Evolutionary conservation across 1,140 invertebrate species (phyloP), one percentile per base, ranked within the genome.

Genomic region (Notospermus geniculatus): DNA sequence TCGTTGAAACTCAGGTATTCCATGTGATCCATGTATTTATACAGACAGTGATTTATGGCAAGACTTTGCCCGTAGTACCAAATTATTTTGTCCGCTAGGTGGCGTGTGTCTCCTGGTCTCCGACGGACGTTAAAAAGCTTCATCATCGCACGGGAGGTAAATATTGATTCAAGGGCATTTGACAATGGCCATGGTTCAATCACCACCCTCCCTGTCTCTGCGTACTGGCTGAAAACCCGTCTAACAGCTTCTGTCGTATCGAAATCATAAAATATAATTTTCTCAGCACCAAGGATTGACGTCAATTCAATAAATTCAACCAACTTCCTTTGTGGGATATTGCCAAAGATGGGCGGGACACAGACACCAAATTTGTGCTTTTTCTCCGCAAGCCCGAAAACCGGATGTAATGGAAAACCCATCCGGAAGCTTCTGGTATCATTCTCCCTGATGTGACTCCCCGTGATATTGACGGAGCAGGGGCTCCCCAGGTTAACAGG

Each of bases 231-330:
- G 19, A 70, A 39, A n/a, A 63, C 61, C 36, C 52, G 54, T 4
- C 27, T 27, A 2, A 70, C 41, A 13, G 62, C 54, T 5, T 19
- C 28, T 15, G 53, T 58, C 29, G 57, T 57, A 19, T 64, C 30
- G 39, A 68, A 50, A 19, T 39, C 43, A 36, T 71, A 71, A 39
- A 71, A 57, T 29, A 66, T 28, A 39, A 71, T 54, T 36, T 71
- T 65, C 23, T 60, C 27, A 9, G 59, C 70, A 32, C 70, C 70
- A 23, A 71, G 56, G 13, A 68, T 22, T 41, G 29, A 41, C 29
- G n/a, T 62, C 5, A 68, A 22, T 46, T 71, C 70, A 43, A 71
- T 55, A 53, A 70, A 71, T 39, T 70, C 65, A 36, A 71, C 54
- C 13, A 71, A 46, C 19, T 50, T 61, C 2, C 60, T 29, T 36